Percentiles rank a stretch among this genome's conserved stretches.
Conservation (phyloP, 1,140 invertebrate genomes). For the Drosophila prosaltans region DNA sequence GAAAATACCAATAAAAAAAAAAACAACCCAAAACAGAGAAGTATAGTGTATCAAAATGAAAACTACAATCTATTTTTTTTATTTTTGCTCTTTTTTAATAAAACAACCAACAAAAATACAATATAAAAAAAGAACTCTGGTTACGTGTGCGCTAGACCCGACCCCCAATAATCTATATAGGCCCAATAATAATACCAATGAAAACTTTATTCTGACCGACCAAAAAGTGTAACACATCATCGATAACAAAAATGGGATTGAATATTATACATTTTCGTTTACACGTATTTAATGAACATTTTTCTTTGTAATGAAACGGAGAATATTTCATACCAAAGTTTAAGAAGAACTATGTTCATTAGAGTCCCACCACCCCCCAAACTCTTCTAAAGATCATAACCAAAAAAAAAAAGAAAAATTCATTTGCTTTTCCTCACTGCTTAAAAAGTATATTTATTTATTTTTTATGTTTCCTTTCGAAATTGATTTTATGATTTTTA, state of each 20-base stretch:
- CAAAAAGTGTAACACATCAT: conserved; percentile 28
- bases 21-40: conserved; percentile 55
- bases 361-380: conserved; percentile 31
- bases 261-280: conserved; percentile 84
- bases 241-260: conserved; percentile 80
- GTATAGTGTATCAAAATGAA: conserved; percentile 74
- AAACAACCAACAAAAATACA: conserved; percentile 34
- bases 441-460: conserved; percentile 42
- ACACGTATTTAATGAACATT: conserved; percentile 84
- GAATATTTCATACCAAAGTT: conserved; percentile 45
- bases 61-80: conserved; percentile 19
- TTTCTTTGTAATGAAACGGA: conserved; percentile 72
- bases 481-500: conserved; percentile 39
- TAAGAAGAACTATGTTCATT: conserved; percentile 76
- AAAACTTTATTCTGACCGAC: conserved; percentile 39
- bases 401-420: conserved; percentile 4
- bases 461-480: conserved; percentile 4
- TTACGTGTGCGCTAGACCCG: conserved; percentile 70
- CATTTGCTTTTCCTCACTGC: conserved; percentile 65
- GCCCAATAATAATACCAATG: conserved; percentile 28
- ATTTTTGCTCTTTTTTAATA: conserved; percentile 7
- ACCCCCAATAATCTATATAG: conserved; percentile 38
- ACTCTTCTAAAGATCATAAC: conserved; percentile 32
- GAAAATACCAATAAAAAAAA: conserved; percentile 50
- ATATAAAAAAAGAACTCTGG: conserved; percentile 39